Conservation (phyloP, 2,113 vertebrate genomes). For the Heteronetta atricapilla region DNA sequence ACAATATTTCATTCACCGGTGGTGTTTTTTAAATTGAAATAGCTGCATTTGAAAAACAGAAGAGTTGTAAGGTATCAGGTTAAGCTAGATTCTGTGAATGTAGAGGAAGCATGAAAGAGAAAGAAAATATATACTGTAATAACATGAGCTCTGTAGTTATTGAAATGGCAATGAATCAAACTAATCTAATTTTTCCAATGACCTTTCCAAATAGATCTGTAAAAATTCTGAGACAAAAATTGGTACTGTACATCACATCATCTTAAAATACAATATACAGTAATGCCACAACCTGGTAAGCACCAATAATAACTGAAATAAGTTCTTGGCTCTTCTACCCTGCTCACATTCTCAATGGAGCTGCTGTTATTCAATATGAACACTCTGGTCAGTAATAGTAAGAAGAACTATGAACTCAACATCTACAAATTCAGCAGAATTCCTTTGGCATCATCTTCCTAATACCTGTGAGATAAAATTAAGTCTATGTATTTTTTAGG, state of each 20-base stretch:
- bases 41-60: background rate
- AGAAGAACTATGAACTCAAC: background rate
- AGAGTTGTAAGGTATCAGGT: background rate
- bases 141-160: background rate
- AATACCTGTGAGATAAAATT: background rate
- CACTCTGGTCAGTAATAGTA: background rate
- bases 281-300: background rate
- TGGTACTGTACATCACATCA: background rate
- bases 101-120: background rate
- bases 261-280: constrained; percentile 13
- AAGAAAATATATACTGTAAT: background rate
- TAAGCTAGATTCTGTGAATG: background rate
- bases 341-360: background rate
- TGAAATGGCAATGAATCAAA: constrained; percentile 43
- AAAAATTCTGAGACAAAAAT: constrained; percentile 45
- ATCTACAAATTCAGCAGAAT: constrained; percentile 33
- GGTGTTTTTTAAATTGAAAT: constrained; percentile 1
- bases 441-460: background rate
- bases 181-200: constrained; percentile 22
- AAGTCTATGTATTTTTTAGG: constrained; percentile 28
- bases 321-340: background rate
- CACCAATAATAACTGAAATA: background rate
- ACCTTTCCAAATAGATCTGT: constrained; percentile 32
- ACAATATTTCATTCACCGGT: background rate
- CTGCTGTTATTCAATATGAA: background rate